phyloP scores from a whole-genome alignment of 2,888 invertebrate genomes.

The Chamaedrilus cognettii region DNA sequence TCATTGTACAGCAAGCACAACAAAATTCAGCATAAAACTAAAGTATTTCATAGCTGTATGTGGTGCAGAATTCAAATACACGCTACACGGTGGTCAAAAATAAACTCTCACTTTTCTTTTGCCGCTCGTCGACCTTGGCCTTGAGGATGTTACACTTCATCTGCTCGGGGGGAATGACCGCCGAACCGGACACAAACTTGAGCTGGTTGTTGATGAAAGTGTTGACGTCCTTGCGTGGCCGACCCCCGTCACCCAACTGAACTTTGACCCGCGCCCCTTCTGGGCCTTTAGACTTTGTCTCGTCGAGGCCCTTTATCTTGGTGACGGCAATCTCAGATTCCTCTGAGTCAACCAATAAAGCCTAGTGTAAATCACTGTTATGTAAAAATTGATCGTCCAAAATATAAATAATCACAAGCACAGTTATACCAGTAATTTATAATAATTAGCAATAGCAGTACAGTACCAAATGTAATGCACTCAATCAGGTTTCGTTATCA shows the following conservation, averaged over 20 bases:
- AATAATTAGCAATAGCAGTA: too few species aligned
- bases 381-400: not conserved
- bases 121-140: constrained; percentile 73
- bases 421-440: too few species aligned
- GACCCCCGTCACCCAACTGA: not conserved
- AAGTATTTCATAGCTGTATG: too few species aligned
- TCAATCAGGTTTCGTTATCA: too few species aligned
- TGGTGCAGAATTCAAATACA: too few species aligned
- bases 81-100: too few species aligned
- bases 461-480: too few species aligned
- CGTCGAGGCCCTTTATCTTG: constrained; percentile 58
- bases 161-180: constrained; percentile 78
- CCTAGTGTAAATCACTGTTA: too few species aligned
- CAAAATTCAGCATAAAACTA: too few species aligned
- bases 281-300: constrained; percentile 40
- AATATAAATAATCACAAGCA: too few species aligned
- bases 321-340: constrained; percentile 56
- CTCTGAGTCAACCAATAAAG: too few species aligned
- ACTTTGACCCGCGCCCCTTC: constrained; percentile 18
- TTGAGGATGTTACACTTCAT: constrained; percentile 94
- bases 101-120: constrained; percentile 60
- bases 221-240: constrained; percentile 58
- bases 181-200: constrained; percentile 48
- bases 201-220: constrained; percentile 61
- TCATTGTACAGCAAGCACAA: too few species aligned